phyloP scores from a whole-genome alignment of 2,113 vertebrate species.

The Pluvianellus socialis region DNA sequence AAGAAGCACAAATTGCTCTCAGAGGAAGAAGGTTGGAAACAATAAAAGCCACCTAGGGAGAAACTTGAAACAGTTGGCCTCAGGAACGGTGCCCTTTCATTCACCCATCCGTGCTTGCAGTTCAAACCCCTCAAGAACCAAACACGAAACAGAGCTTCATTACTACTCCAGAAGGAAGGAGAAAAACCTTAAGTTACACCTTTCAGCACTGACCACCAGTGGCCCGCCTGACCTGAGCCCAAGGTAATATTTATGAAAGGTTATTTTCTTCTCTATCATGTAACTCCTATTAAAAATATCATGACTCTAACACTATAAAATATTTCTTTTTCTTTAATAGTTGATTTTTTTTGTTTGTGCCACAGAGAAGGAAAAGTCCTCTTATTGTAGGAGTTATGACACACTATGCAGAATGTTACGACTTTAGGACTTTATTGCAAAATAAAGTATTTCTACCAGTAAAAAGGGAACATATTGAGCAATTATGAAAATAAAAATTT shows the following conservation, averaged over 20 bases:
- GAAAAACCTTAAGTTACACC: constrained; percentile 76
- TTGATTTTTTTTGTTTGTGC: background rate
- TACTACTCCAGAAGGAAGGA: constrained; percentile 73
- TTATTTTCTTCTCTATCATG: background rate
- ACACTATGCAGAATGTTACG: background rate
- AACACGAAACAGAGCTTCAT: constrained; percentile 68
- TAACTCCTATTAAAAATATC: background rate
- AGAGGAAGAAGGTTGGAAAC: constrained; percentile 68
- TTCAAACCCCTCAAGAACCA: constrained; percentile 68
- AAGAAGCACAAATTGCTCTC: constrained; percentile 63
- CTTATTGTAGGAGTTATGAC: background rate
- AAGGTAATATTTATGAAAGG: constrained; percentile 53
- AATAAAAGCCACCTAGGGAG: constrained; percentile 75
- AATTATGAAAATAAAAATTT: background rate
- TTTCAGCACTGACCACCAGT: constrained; percentile 64
- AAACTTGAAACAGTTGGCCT: constrained; percentile 79
- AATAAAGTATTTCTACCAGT: background rate
- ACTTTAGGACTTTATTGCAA: background rate
- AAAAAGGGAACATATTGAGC: background rate
- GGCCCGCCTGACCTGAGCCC: constrained; percentile 80
- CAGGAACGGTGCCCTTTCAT: constrained; percentile 77
- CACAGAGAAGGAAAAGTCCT: background rate
- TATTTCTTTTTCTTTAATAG: background rate
- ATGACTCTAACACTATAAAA: background rate
- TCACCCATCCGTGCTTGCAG: constrained; percentile 77